These are phyloP conservation scores for Drosophila subobscura DNA, from an alignment of 1,140 invertebrate species.

Conservation along the genomic window DNA sequence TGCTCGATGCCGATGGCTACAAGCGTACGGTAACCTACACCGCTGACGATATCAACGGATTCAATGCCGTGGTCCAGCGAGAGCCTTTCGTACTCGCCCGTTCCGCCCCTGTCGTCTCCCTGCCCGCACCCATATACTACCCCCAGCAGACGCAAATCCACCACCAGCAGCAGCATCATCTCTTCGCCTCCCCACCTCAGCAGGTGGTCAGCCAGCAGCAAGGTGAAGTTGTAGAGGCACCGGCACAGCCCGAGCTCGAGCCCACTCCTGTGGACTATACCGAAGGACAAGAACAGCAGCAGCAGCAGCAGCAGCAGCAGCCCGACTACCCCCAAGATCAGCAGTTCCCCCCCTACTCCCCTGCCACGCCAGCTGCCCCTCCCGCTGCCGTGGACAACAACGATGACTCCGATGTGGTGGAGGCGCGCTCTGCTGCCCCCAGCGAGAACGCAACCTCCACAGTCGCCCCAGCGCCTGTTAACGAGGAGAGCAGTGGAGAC, in stretches of 20 bases:
- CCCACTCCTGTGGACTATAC: constrained; percentile 64
- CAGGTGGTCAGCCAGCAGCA: constrained; percentile 46
- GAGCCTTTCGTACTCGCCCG: constrained; percentile 80
- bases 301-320: constrained; percentile 47
- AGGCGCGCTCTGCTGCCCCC: constrained; percentile 60
- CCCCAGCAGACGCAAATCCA: constrained; percentile 31
- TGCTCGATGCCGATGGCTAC: constrained; percentile 86
- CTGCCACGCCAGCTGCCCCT: constrained; percentile 35
- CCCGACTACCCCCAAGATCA: constrained; percentile 68
- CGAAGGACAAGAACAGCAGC: constrained; percentile 50
- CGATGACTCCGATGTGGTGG: constrained; percentile 78
- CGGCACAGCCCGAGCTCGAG: constrained; percentile 58
- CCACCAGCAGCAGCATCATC: constrained; percentile 58
- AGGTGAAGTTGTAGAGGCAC: constrained; percentile 67
- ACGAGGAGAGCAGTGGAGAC: constrained; percentile 48
- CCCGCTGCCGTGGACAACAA: constrained; percentile 32
- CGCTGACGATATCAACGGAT: constrained; percentile 85
- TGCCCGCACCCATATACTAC: constrained; percentile 68
- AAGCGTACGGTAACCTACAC: constrained; percentile 85
- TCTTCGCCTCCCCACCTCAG: not conserved
- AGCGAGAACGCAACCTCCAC: constrained; percentile 55
- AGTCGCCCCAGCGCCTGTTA: constrained; percentile 54
- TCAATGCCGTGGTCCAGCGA: constrained; percentile 84
- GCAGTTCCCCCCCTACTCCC: constrained; percentile 70
- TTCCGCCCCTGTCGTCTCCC: constrained; percentile 26